Evolutionary conservation across 2,797 vertebrate species (phyloP).

Genomic region (Glyptemys insculpta): DNA sequence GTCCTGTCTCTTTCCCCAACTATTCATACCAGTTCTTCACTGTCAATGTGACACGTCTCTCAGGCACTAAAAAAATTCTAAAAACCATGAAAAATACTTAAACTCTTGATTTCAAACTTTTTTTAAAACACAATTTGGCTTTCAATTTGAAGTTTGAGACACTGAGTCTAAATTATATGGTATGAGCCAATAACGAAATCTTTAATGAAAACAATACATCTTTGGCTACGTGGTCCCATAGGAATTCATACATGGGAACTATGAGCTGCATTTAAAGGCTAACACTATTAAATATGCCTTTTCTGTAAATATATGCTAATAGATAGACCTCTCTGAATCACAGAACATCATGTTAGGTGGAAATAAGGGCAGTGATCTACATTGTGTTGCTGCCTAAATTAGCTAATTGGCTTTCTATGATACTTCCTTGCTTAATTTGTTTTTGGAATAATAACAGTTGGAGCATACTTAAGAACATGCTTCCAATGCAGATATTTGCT

Average conservation of each 20-base stretch:
- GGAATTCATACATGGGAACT: conserved; percentile 13
- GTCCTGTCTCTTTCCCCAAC: background rate
- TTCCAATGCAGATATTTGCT: conserved; percentile 42
- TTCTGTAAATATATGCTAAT: background rate
- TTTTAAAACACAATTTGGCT: background rate
- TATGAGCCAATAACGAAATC: accelerated
- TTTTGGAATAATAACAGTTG: conserved; percentile 42
- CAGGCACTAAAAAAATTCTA: background rate
- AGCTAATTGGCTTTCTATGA: conserved; percentile 61
- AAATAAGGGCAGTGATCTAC: conserved; percentile 48
- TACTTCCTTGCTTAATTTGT: conserved; percentile 45
- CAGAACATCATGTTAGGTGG: conserved; percentile 24
- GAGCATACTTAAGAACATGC: background rate
- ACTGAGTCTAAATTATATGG: background rate
- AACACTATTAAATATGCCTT: conserved; percentile 10
- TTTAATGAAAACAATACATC: conserved; percentile 16
- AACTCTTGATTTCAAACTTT: background rate
- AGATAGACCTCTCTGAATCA: conserved; percentile 53
- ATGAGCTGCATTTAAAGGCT: conserved; percentile 4
- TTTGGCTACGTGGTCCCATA: background rate
- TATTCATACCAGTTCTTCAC: background rate
- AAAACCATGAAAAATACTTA: background rate
- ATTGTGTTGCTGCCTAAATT: conserved; percentile 46
- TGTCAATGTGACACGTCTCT: background rate
- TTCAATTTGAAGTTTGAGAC: background rate